Conservation (phyloP, 2,888 invertebrate species). For the Aphidius colemani region DNA sequence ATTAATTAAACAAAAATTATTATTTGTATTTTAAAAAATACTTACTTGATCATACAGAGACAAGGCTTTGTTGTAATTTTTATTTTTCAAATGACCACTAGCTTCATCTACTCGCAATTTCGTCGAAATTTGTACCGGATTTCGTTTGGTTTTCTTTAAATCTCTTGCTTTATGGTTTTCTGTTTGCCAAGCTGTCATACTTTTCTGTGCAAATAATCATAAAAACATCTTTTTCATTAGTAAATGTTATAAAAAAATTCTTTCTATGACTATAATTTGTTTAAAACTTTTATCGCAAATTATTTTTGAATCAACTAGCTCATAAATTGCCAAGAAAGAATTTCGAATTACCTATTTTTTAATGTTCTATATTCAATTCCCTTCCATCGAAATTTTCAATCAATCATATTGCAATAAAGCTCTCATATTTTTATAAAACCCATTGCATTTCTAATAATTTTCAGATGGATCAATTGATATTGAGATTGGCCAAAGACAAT, state of each 20-base stretch:
- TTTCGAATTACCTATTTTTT: too few species aligned
- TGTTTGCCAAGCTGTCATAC: conserved; percentile 21
- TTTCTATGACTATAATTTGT: too few species aligned
- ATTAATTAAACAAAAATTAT: too few species aligned
- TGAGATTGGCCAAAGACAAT: too few species aligned
- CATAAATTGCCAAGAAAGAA: too few species aligned
- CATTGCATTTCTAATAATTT: too few species aligned
- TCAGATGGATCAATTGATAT: too few species aligned
- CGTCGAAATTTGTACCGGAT: conserved; percentile 54
- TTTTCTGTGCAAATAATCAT: neutral
- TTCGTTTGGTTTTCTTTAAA: conserved; percentile 30
- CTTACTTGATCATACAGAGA: conserved; percentile 73
- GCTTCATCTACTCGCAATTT: conserved; percentile 80
- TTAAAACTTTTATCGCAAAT: too few species aligned
- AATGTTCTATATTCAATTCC: neutral
- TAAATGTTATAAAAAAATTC: too few species aligned
- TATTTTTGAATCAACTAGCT: too few species aligned
- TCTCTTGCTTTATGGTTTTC: conserved; percentile 27
- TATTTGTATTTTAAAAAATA: neutral
- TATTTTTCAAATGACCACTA: conserved; percentile 75
- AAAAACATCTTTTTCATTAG: too few species aligned
- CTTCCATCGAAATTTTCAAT: conserved; percentile 3
- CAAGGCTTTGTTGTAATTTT: conserved; percentile 74
- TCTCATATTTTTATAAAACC: too few species aligned
- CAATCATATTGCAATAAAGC: neutral